Conservation (phyloP, 1,140 invertebrate species). For the Lysiphlebus fabarum region DNA sequence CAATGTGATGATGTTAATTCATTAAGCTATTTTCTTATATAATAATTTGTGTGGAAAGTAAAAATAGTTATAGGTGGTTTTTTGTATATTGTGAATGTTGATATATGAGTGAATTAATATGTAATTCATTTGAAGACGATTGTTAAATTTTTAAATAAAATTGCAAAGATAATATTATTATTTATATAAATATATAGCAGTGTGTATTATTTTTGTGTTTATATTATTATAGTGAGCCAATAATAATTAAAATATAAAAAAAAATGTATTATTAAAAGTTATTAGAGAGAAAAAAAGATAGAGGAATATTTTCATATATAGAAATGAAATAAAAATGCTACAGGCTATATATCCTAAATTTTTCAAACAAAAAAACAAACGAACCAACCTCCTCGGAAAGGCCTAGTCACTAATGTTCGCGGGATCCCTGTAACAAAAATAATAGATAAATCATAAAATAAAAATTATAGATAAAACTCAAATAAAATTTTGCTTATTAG, state of each 20-base stretch:
- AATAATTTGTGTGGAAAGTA: too few species aligned
- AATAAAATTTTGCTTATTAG: too few species aligned
- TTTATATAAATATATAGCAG: background rate
- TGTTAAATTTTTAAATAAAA: background rate
- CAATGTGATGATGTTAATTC: too few species aligned
- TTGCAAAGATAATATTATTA: background rate
- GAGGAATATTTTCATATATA: slow-evolving; percentile 20
- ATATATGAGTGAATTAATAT: too few species aligned
- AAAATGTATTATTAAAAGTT: background rate
- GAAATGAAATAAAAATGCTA: slow-evolving; percentile 37
- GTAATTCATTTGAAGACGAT: background rate
- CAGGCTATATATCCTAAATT: slow-evolving; percentile 43
- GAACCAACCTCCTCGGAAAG: slow-evolving; percentile 55
- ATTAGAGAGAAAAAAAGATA: slow-evolving; percentile 24
- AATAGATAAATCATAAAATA: slow-evolving; percentile 49
- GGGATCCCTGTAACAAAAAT: slow-evolving; percentile 54
- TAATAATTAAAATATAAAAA: background rate
- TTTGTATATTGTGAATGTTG: too few species aligned
- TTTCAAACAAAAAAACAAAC: slow-evolving; percentile 45
- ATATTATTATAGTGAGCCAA: background rate
- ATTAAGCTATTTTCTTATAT: too few species aligned
- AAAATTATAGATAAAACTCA: slow-evolving; percentile 41
- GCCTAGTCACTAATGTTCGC: slow-evolving; percentile 53
- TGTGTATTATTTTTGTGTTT: too few species aligned
- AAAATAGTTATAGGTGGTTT: too few species aligned